Conservation (phyloP, 2,113 vertebrate species). For the Brevimyrus niger region DNA sequence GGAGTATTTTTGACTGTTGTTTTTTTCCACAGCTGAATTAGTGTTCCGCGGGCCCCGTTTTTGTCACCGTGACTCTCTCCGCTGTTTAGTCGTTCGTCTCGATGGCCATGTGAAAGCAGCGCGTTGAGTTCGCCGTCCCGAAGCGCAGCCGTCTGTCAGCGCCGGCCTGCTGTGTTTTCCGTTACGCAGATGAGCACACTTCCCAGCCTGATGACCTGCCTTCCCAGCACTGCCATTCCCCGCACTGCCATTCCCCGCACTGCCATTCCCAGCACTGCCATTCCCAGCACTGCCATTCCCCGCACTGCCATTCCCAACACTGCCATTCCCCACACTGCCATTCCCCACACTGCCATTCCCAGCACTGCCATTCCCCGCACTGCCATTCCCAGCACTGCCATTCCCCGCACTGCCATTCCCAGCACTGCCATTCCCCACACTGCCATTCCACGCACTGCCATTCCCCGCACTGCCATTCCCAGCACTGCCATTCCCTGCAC, state of each 20-base stretch:
- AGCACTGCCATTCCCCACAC: no score
- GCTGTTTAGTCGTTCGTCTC: neutral
- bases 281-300: no score
- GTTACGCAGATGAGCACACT: neutral
- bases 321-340: neutral
- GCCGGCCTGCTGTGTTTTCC: neutral
- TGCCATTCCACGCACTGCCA: no score
- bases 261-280: neutral
- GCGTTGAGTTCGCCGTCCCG: neutral
- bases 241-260: neutral
- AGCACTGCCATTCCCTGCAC: no score
- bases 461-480: no score
- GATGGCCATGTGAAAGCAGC: neutral
- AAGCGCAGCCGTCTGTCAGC: neutral
- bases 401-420: no score
- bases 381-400: no score
- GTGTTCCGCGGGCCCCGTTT: neutral
- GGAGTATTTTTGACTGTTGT: neutral
- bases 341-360: no score
- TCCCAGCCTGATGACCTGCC: neutral
- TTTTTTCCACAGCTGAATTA: neutral
- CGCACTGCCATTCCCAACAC: neutral
- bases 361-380: no score
- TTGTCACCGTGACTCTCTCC: neutral
- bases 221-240: no score